These are phyloP conservation scores for Tokudaia tokunoshimensis DNA, from an alignment of 2,797 vertebrate species.

Conservation along the genomic window DNA sequence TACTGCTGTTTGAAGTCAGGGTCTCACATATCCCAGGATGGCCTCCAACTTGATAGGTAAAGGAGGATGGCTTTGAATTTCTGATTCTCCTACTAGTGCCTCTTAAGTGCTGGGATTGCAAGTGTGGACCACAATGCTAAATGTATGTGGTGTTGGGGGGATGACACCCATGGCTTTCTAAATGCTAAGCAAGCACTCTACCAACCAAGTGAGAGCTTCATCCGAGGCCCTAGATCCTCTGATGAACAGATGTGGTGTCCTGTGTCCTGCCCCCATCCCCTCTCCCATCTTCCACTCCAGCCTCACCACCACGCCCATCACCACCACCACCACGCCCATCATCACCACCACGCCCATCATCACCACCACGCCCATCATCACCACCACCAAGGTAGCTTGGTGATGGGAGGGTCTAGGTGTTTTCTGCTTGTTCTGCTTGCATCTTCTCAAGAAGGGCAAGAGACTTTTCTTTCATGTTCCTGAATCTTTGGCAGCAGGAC, in stretches of 20 bases:
- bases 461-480: background rate
- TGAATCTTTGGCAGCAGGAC: constrained; percentile 23
- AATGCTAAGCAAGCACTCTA: background rate
- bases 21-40: background rate
- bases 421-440: background rate
- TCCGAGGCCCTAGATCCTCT: background rate
- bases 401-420: background rate
- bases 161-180: background rate
- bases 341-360: background rate
- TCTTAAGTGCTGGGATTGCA: background rate
- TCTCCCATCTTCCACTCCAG: background rate
- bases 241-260: background rate
- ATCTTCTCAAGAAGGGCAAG: background rate
- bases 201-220: background rate
- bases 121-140: background rate
- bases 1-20: background rate
- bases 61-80: background rate
- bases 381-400: constrained; percentile 24
- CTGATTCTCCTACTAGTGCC: background rate
- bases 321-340: background rate
- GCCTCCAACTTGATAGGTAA: background rate
- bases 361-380: background rate
- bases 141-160: background rate
- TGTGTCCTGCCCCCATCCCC: background rate
- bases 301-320: background rate